Evolutionary conservation across 2,797 vertebrate species (phyloP).

Genomic region (Naso thynnoides): DNA sequence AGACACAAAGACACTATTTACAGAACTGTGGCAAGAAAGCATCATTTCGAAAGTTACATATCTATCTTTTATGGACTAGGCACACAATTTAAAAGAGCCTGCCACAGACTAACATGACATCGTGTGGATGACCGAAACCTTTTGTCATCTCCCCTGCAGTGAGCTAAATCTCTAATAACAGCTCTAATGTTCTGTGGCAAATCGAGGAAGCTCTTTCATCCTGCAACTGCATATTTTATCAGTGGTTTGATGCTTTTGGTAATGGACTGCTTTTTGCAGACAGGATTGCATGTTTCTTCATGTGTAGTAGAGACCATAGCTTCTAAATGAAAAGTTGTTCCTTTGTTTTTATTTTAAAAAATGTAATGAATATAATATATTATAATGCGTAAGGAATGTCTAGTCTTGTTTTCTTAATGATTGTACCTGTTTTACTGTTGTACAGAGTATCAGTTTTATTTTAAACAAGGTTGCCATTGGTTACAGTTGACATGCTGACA

Average conservation of each 20-base stretch:
- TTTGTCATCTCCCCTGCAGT: conserved; percentile 27
- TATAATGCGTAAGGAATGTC: no score
- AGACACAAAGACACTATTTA: conserved; percentile 16
- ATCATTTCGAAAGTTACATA: conserved; percentile 3
- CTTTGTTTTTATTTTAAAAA: not conserved
- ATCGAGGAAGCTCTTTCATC: conserved; percentile 2
- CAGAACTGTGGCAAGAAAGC: not conserved
- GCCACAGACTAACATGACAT: conserved; percentile 33
- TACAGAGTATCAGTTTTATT: not conserved
- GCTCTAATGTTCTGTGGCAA: conserved; percentile 34
- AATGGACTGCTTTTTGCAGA: not conserved
- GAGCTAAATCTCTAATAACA: conserved; percentile 36
- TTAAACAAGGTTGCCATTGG: conserved; percentile 22
- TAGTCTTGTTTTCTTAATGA: not conserved
- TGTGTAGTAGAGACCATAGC: not conserved
- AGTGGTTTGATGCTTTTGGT: conserved; percentile 2
- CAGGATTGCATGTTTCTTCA: not conserved
- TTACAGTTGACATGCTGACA: conserved; percentile 16
- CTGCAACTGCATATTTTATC: not conserved
- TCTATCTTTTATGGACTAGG: conserved; percentile 16
- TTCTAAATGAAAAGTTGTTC: not conserved
- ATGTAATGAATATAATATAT: not conserved
- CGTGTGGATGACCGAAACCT: conserved; percentile 28
- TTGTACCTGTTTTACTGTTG: not conserved
- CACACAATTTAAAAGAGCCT: conserved; percentile 12